Evolutionary conservation across 2,113 vertebrate genomes (phyloP), one percentile per base, ranked within the genome.

Genomic region (Gasterosteus nipponicus): DNA sequence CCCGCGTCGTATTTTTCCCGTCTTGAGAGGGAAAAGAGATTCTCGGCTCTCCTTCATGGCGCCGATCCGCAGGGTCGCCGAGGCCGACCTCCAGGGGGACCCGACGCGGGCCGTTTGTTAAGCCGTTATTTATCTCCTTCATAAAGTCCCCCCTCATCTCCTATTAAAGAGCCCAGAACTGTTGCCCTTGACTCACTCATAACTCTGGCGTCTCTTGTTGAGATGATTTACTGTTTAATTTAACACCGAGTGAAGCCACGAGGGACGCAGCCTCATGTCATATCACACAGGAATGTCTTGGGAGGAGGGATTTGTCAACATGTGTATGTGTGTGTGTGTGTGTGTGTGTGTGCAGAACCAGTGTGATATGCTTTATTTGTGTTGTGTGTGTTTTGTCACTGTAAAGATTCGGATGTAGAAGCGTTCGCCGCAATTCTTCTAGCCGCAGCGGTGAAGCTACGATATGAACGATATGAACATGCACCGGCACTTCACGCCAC

Each of bases 81-180:
- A 63, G 81, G 86, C 88, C 79, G 64, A 84, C 85, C 87, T 90
- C 87, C 78, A 69, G 87, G 91, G 91, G 90, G 78, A 77, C 84
- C 73, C 82, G 82, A 81, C 75, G 75, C 68, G 81, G 81, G 87
- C 86, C 86, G 89, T 93, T 92, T 92, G 89, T 91, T 89, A 93
- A 88, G 82, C 86, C 69, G 83, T 91, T 93, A 91, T 93, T 93
- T 92, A 92, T 93, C 91, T 91, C 85, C 83, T 89, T 87, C 91
- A 90, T 92, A 91, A 90, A 93, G 86, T 87, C 73, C 84, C 84
- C 88, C 84, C 87, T 92, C 89, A 92, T 93, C 85, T 88, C 83
- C 88, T 89, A 85, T 89, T 90, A 90, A 90, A 91, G 84, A 83
- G 82, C 83, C 88, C 86, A 87, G 86, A 89, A 91, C 85, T 86